These are phyloP conservation scores for Luidia sarsii DNA, from an alignment of 53 echinoderm and acorn worm genomes.

Conservation along the genomic window DNA sequence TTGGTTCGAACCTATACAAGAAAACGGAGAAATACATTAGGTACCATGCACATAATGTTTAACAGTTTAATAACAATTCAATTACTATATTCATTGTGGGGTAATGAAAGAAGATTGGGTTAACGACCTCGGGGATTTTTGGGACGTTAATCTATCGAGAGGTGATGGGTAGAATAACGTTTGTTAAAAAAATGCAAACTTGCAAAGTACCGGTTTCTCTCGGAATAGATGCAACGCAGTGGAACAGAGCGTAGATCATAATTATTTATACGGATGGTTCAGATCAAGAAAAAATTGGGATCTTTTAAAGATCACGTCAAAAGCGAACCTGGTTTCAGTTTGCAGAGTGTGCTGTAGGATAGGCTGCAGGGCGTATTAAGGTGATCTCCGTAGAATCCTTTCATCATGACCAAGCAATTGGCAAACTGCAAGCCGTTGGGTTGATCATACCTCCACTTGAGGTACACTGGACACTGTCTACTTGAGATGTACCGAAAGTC, in stretches of 20 bases:
- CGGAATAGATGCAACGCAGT: background rate
- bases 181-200: background rate
- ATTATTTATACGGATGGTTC: background rate
- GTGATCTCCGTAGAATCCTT: background rate
- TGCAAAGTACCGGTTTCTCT: background rate
- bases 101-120: too few relatives aligned
- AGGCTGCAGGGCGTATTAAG: conserved; percentile 11
- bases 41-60: too few relatives aligned
- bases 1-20: background rate
- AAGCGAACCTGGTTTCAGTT: conserved; percentile 16
- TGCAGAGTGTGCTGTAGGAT: conserved; percentile 31
- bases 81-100: too few relatives aligned
- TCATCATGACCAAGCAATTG: conserved; percentile 31
- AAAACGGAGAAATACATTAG: too few relatives aligned
- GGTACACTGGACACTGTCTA: conserved; percentile 34
- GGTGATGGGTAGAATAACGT: background rate
- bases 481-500: conserved; percentile 23
- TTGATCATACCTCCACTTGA: conserved; percentile 7
- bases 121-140: too few relatives aligned
- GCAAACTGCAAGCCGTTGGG: conserved; percentile 24
- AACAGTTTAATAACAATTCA: too few relatives aligned
- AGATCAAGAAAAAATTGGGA: too few relatives aligned
- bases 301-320: too few relatives aligned
- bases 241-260: too few relatives aligned
- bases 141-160: too few relatives aligned